These are phyloP conservation scores for Porites lutea DNA, from an alignment of 64 coral and sea anemone species.

Conservation along the genomic window DNA sequence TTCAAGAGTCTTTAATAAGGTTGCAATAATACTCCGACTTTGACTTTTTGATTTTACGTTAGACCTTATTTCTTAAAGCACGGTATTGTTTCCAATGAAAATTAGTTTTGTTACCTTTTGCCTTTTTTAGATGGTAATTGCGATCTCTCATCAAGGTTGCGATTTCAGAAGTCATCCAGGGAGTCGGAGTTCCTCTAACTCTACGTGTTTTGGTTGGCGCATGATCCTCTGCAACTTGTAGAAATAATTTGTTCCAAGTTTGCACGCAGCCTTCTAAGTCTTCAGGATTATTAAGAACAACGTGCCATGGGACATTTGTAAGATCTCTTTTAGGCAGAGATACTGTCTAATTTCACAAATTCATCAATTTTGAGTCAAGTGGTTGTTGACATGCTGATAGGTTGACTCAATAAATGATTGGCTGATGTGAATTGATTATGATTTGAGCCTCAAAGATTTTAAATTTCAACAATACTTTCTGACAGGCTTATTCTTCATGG, in stretches of 20 bases:
- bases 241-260: constrained; percentile 71
- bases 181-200: constrained; percentile 55
- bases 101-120: constrained; percentile 66
- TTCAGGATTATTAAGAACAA: no score
- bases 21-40: constrained; percentile 49
- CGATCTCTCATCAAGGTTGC: constrained; percentile 54
- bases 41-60: constrained; percentile 55
- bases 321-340: no score
- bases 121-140: constrained; percentile 58
- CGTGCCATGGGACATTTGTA: no score
- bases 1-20: constrained; percentile 42
- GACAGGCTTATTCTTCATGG: no score
- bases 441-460: no score
- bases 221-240: constrained; percentile 66
- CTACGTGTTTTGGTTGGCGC: constrained; percentile 58
- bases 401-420: no score
- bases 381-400: no score
- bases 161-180: constrained; percentile 66
- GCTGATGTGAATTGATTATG: no score
- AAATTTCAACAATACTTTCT: no score
- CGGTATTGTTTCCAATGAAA: constrained; percentile 62
- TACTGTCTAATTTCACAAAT: no score
- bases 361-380: no score
- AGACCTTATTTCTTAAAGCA: constrained; percentile 64
- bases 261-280: neutral